Conservation (phyloP, 2,888 invertebrate genomes). For the Malacosoma neustria region DNA sequence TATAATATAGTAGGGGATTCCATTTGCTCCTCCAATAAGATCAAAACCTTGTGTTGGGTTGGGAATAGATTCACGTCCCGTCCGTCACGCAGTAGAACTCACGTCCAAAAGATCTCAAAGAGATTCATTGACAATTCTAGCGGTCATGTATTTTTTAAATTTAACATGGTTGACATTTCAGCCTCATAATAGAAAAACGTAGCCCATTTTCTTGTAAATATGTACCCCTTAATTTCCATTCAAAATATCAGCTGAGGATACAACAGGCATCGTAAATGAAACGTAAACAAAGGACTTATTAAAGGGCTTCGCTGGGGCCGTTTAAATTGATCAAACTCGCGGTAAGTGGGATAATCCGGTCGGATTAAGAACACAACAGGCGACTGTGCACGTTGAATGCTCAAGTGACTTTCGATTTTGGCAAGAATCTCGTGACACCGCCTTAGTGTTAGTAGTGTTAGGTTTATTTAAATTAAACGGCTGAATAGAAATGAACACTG, state of each 20-base stretch:
- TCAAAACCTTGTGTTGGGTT: no score
- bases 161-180: no score
- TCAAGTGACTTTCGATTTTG: constrained; percentile 18
- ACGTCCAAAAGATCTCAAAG: no score
- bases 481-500: neutral
- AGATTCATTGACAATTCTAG: no score
- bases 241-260: neutral
- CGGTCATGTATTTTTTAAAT: no score
- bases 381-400: constrained; percentile 21
- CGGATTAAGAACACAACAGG: constrained; percentile 27
- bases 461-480: constrained; percentile 1
- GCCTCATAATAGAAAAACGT: no score
- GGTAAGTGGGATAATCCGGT: constrained; percentile 37
- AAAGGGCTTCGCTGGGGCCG: constrained; percentile 31
- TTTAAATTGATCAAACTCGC: constrained; percentile 43
- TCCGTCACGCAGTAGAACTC: no score
- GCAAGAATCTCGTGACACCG: constrained; percentile 5
- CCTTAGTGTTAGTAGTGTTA: neutral
- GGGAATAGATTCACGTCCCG: no score
- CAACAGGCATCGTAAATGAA: constrained; percentile 21
- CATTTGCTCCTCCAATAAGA: no score
- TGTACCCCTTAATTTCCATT: neutral
- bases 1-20: no score
- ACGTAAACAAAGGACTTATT: constrained; percentile 39
- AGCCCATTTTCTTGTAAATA: neutral